phyloP scores from a whole-genome alignment of 2,888 invertebrate species.

The Cheilosia urbana region DNA sequence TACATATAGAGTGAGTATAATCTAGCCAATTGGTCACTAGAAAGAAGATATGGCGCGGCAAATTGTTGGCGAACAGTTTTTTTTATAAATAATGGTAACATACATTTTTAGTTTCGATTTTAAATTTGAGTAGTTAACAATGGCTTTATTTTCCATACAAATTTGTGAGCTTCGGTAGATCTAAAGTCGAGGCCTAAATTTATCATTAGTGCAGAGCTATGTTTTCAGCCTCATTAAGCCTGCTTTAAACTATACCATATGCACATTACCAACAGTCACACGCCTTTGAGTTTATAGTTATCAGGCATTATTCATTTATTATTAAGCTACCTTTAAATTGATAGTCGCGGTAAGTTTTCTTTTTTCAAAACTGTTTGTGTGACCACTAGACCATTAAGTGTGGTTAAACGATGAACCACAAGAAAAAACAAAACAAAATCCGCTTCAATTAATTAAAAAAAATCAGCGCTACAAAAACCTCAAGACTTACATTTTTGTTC shows the following conservation, averaged over 20 bases:
- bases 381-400: slow-evolving; percentile 21
- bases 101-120: too few species aligned
- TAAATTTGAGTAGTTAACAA: too few species aligned
- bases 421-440: not conserved
- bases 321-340: not conserved
- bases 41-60: too few species aligned
- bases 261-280: slow-evolving; percentile 10
- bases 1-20: too few species aligned
- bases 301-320: not conserved
- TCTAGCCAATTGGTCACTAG: too few species aligned
- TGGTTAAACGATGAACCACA: slow-evolving; percentile 12
- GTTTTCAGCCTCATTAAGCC: not conserved
- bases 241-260: not conserved
- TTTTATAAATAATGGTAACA: too few species aligned
- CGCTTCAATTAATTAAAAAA: slow-evolving; percentile 4
- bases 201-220: not conserved
- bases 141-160: too few species aligned
- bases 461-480: slow-evolving; percentile 11
- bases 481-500: slow-evolving; percentile 8
- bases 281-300: not conserved
- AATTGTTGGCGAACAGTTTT: too few species aligned
- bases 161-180: too few species aligned
- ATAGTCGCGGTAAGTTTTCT: not conserved
- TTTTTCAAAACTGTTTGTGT: not conserved
- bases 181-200: too few species aligned